These are phyloP conservation scores for Phoxinus phoxinus DNA, from an alignment of 2,113 vertebrate genomes.

Conservation along the genomic window DNA sequence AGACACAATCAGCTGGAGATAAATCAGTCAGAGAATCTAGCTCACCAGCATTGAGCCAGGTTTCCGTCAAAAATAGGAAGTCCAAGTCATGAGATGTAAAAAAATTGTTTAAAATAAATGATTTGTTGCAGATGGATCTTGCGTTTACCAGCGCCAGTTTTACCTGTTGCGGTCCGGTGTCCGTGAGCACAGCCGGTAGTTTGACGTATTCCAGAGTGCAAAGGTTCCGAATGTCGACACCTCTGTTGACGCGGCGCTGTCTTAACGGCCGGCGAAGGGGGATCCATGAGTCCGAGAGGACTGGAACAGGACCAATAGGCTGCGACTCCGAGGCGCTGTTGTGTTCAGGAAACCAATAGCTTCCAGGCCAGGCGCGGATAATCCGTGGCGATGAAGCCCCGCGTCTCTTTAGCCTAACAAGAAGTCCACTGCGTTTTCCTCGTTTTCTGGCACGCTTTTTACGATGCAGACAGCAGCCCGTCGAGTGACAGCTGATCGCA, in stretches of 20 bases:
- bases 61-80: neutral
- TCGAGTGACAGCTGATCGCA: too few relatives aligned
- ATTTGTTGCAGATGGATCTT: neutral
- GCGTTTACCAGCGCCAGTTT: neutral
- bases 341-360: too few relatives aligned
- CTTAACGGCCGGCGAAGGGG: neutral
- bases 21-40: neutral
- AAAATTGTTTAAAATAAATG: neutral
- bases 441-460: too few relatives aligned
- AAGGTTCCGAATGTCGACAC: neutral
- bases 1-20: neutral
- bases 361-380: too few relatives aligned
- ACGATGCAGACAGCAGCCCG: too few relatives aligned
- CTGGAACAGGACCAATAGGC: neutral
- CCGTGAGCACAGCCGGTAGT: neutral
- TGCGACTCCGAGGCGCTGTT: rapidly evolving
- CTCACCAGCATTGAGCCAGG: neutral
- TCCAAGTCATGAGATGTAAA: too few relatives aligned
- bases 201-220: neutral
- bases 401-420: too few relatives aligned
- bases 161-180: too few relatives aligned
- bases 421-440: too few relatives aligned
- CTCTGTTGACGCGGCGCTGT: neutral
- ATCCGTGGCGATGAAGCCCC: too few relatives aligned
- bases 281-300: rapidly evolving